Conservation (phyloP, 2,888 invertebrate genomes). For the Ptychoptera contaminata region DNA sequence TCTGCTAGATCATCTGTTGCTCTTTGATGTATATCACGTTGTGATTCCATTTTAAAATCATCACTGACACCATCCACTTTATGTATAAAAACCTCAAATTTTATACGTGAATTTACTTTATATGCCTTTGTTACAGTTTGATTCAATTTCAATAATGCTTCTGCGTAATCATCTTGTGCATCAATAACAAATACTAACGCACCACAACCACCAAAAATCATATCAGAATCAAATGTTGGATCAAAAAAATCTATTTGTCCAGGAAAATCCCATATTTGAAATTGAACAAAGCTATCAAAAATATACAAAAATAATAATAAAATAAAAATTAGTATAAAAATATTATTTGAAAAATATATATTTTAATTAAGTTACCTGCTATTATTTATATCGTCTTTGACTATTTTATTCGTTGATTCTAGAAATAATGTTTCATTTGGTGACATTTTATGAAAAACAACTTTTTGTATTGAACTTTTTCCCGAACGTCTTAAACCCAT, state of each 20-base stretch:
- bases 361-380: constrained; percentile 22
- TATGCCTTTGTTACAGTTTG: constrained; percentile 88
- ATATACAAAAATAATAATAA: constrained; percentile 33
- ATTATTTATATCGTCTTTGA: constrained; percentile 95
- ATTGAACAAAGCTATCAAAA: constrained; percentile 75
- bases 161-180: constrained; percentile 97
- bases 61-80: constrained; percentile 96
- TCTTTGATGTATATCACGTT: constrained; percentile 92
- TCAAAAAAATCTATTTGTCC: constrained; percentile 98
- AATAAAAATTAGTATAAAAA: too few species aligned
- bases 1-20: constrained; percentile 90
- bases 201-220: constrained; percentile 93
- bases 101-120: constrained; percentile 89
- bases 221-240: constrained; percentile 86
- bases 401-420: constrained; percentile 96
- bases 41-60: constrained; percentile 98
- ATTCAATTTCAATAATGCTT: constrained; percentile 84
- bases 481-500: constrained; percentile 96
- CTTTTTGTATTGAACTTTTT: constrained; percentile 98
- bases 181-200: constrained; percentile 98
- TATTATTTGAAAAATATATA: background rate
- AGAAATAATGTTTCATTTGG: constrained; percentile 98
- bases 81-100: constrained; percentile 97
- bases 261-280: constrained; percentile 99
- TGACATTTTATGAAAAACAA: constrained; percentile 99